These are phyloP conservation scores for Aulostomus chinensis DNA, from an alignment of 2,797 vertebrate genomes.

Conservation along the genomic window DNA sequence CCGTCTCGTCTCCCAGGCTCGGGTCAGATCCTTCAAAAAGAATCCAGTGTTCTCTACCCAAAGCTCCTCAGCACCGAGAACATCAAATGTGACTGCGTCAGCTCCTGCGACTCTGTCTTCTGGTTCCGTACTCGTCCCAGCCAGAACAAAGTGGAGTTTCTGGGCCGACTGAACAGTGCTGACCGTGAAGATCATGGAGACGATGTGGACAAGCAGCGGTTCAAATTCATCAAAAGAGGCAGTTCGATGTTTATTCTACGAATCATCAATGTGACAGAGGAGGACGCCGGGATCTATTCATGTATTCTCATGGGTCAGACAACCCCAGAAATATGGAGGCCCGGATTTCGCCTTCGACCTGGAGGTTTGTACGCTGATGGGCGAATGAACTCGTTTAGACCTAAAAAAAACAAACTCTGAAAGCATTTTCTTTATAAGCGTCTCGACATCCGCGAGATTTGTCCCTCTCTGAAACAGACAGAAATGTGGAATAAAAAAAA, in stretches of 20 bases:
- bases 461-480: no score
- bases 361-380: slow-evolving; percentile 68
- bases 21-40: not conserved
- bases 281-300: slow-evolving; percentile 74
- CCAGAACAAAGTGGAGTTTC: slow-evolving; percentile 13
- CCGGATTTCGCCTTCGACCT: slow-evolving; percentile 58
- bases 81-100: slow-evolving; percentile 50
- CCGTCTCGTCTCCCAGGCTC: slow-evolving; percentile 34
- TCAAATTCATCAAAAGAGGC: slow-evolving; percentile 13
- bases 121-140: slow-evolving; percentile 62
- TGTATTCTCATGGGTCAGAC: slow-evolving; percentile 45
- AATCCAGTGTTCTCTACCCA: slow-evolving; percentile 20
- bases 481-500: no score
- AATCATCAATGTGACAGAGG: slow-evolving; percentile 33
- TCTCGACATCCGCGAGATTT: no score
- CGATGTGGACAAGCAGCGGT: rapidly evolving
- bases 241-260: slow-evolving; percentile 37
- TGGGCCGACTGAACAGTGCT: slow-evolving; percentile 46
- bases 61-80: not conserved
- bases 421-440: no score
- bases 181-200: rapidly evolving
- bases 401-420: no score
- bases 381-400: no score
- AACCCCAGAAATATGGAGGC: not conserved
- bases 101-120: slow-evolving; percentile 36